Conservation (phyloP, 64 coral and sea anemone species). For the Orbicella faveolata region DNA sequence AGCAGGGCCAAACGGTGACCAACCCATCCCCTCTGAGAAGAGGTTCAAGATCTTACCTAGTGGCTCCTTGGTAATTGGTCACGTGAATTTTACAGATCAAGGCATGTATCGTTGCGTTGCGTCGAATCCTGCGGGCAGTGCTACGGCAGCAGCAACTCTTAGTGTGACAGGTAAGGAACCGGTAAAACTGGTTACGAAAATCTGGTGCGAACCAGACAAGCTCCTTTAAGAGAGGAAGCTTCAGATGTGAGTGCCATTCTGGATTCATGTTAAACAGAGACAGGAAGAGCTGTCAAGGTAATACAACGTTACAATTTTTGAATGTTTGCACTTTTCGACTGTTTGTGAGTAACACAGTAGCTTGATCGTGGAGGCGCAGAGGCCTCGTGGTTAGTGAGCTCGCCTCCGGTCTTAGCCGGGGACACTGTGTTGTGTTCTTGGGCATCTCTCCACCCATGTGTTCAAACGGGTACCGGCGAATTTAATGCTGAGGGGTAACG, state of each 20-base stretch:
- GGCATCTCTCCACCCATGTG: too few species aligned
- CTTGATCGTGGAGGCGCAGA: too few species aligned
- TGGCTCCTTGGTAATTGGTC: slow-evolving; percentile 66
- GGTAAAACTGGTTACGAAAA: not conserved
- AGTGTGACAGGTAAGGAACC: slow-evolving; percentile 60
- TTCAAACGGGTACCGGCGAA: too few species aligned
- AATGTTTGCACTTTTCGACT: too few species aligned
- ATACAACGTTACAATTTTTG: not conserved
- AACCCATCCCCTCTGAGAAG: slow-evolving; percentile 78
- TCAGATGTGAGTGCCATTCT: slow-evolving; percentile 27
- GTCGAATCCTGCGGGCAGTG: slow-evolving; percentile 81
- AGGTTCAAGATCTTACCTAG: slow-evolving; percentile 64
- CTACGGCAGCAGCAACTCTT: slow-evolving; percentile 51
- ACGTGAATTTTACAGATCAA: slow-evolving; percentile 78
- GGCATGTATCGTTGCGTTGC: slow-evolving; percentile 91
- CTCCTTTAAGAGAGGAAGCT: slow-evolving; percentile 6
- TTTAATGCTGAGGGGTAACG: too few species aligned
- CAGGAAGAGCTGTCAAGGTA: slow-evolving; percentile 40
- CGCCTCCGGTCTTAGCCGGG: too few species aligned
- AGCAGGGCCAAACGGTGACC: slow-evolving; percentile 83
- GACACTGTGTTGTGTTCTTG: too few species aligned
- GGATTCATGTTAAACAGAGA: slow-evolving; percentile 30
- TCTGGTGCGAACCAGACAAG: not conserved
- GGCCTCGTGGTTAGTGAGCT: too few species aligned
- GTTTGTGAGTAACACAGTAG: not conserved